Base-by-base conservation (phyloP, 2,888 invertebrate genomes). In the Theodoxus fluviatilis region DNA sequence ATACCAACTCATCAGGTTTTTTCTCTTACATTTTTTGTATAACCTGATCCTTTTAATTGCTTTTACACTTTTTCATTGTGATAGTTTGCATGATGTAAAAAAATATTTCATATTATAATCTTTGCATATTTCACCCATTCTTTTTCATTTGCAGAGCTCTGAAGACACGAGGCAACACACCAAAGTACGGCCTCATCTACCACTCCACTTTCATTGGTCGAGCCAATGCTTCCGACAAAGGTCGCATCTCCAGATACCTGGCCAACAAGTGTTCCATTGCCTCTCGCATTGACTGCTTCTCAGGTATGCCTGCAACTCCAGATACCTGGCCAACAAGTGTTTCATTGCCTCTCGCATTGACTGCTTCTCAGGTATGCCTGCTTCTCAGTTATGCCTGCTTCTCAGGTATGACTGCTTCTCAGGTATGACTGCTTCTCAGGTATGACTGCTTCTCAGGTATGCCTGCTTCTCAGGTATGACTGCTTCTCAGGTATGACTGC, bases 221-320 rank as follows among this genome's bases (percentile, higher is more conserved):
- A 73, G 99, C 99, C 0, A 95, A 94, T 0, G 88, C 93, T 0
- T 95, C 95, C 88, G 97, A 98, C 88, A 99, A 99, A 88, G 99
- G 99, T 0, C 90, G 98, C 68, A 98, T 99, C 84, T 98, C 98
- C 28, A 90, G 99, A 40, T 99, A 95, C 88, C 90, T 99, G 72
- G 99, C 99, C 49, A 99, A 99, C 88, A 99, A 99, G 88, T 99
- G 99, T 88, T 95, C 98, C 0, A 96, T 99, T 75, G 99, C 99
- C 0, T 96, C 97, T 0, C 91, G 99, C 82, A 96, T 99, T 74
- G 99, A 99, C 88, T 98, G 98, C 85, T 99, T 99, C 89, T 90
- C 94, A 35, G 93, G 92, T 92, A 86, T 84, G 85, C 28, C n/a
- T n/a, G 98, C 68, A 98, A 99, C 84, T 98, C 98, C 28, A 90